Evolutionary conservation across 2,888 invertebrate genomes (phyloP).

Genomic region (Drosophila ustulata): DNA sequence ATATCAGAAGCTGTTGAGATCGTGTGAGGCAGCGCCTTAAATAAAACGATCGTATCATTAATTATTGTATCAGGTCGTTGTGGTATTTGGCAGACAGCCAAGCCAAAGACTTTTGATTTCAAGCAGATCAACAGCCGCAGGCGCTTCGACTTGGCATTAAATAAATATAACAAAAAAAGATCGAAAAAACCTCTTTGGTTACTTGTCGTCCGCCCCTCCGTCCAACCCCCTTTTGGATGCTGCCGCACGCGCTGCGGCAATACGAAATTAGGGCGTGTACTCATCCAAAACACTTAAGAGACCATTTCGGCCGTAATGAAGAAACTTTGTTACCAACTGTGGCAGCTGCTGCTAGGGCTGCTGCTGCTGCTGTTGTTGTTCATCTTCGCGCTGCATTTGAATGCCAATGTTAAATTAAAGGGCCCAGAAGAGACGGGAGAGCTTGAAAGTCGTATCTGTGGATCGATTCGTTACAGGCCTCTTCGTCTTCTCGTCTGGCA

Average conservation of each 20-base stretch:
- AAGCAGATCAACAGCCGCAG: constrained; percentile 78
- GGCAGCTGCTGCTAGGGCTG: constrained; percentile 9
- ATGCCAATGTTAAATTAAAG: constrained; percentile 72
- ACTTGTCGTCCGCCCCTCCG: constrained; percentile 33
- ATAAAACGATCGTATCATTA: constrained; percentile 74
- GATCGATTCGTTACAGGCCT: constrained; percentile 72
- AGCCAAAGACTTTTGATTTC: constrained; percentile 83
- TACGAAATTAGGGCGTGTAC: constrained; percentile 78
- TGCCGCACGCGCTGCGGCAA: constrained; percentile 66
- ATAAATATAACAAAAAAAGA: constrained; percentile 17
- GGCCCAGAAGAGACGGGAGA: constrained; percentile 26
- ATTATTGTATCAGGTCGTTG: constrained; percentile 70
- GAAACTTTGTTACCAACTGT: constrained; percentile 60
- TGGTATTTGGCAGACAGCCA: constrained; percentile 57
- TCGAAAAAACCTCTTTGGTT: constrained; percentile 39
- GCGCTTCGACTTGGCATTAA: constrained; percentile 51
- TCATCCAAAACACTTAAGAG: constrained; percentile 81
- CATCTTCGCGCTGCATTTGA: constrained; percentile 75
- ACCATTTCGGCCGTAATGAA: constrained; percentile 67
- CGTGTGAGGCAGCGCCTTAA: constrained; percentile 41
- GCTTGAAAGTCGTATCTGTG: constrained; percentile 46
- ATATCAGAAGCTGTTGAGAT: constrained; percentile 5
- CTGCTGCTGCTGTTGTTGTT: constrained; percentile 41
- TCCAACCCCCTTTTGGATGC: not conserved
- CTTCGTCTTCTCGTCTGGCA: constrained; percentile 32